Base-by-base conservation (phyloP, 1,140 invertebrate genomes). In the Saxidomus purpurata region DNA sequence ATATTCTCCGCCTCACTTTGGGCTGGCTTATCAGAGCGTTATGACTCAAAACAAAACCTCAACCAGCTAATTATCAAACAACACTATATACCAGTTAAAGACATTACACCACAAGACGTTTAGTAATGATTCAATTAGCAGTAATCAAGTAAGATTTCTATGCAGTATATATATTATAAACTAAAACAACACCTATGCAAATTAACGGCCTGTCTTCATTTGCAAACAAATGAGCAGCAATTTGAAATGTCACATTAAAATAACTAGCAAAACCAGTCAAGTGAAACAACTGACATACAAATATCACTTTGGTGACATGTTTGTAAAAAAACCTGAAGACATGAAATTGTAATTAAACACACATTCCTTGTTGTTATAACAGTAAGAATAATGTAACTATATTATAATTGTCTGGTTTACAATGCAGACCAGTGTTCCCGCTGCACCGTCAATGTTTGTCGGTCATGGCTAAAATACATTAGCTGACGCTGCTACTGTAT, bases 241-340 rank as follows among this genome's bases (percentile, higher is more conserved):
- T 71, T 71, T 71, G 19, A 71, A 71, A 71, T 71, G 67, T 71
- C 67, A 71, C 38, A 71, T 40, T 13, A 38, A 71, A 71, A 71
- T 71, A 38, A 71, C 34, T 22, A 13, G 36, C 17, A 38, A 71
- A 38, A 25, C 0, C 67, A 28, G 34, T 71, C 67, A 38, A 71
- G 34, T n/a, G 22, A 38, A 28, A 63, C 25, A n/a, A 8, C 4
- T 19, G 13, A 71, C 9, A 38, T 71, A 22, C n/a, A 9, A 38
- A 15, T 38, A 71, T 40, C 34, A 71, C 36, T 31, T 38, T 71
- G 25, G 4, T 40, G 15, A n/a, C 67, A 38, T 71, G 67, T 71
- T 67, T 71, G 67, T 34, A 67, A n/a, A 67, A 67, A 71, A 71
- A 71, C 67, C 15, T 38, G 11, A 31, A 71, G 36, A 71, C 67